Conservation (phyloP, 2,113 vertebrate genomes). For the Alligator mississippiensis region DNA sequence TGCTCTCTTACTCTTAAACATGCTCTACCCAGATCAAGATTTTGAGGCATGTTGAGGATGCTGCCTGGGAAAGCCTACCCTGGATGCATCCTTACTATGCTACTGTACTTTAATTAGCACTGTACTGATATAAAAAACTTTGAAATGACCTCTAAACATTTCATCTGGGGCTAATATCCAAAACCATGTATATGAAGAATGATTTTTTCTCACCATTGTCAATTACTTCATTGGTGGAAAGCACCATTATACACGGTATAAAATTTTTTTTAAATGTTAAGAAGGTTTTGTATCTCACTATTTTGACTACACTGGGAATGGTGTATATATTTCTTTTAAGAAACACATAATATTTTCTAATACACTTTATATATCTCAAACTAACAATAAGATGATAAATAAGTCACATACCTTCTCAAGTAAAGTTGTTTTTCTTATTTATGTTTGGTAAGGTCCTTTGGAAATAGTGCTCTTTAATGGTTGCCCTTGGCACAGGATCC, state of each 20-base stretch:
- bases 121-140: not conserved
- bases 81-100: not conserved
- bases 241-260: not conserved
- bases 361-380: not conserved
- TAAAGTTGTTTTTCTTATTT: not conserved
- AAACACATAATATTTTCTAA: not conserved
- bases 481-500: not conserved
- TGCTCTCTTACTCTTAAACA: not conserved
- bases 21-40: not conserved
- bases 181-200: not conserved
- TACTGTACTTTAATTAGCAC: not conserved
- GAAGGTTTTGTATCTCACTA: not conserved
- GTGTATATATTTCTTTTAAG: not conserved
- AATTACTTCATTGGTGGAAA: not conserved
- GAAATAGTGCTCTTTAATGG: not conserved
- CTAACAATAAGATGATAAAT: not conserved
- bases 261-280: not conserved
- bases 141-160: not conserved
- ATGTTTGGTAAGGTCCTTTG: not conserved
- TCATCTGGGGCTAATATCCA: constrained; percentile 33
- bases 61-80: not conserved
- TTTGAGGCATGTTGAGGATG: not conserved
- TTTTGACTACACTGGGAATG: not conserved
- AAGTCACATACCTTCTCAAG: not conserved
- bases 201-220: not conserved